These are phyloP conservation scores for Prosapia bicincta DNA, from an alignment of 2,888 invertebrate species.

Conservation along the genomic window DNA sequence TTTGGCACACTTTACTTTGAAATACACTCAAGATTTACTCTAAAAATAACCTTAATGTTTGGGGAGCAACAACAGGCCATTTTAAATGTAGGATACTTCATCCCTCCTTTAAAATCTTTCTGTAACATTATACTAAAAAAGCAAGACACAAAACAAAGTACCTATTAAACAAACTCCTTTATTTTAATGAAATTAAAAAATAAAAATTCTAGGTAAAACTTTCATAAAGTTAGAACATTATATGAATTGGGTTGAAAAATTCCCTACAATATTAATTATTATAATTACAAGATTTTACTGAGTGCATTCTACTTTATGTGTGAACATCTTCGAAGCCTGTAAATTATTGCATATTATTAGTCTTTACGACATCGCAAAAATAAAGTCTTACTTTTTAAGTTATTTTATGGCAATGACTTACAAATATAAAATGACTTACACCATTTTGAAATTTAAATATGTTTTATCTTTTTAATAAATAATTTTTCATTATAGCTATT, in stretches of 20 bases:
- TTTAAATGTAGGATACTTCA: too few species aligned
- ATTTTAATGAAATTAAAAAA: too few species aligned
- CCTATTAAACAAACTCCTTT: too few species aligned
- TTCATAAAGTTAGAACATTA: too few species aligned
- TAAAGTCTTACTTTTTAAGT: neutral
- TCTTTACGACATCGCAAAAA: neutral
- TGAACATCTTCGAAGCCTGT: neutral
- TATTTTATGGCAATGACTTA: neutral
- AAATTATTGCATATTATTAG: neutral
- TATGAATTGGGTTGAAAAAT: too few species aligned
- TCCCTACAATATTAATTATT: neutral
- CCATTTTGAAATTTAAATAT: neutral
- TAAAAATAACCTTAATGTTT: neutral
- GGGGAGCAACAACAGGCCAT: neutral
- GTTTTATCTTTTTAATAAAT: neutral
- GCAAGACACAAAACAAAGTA: too few species aligned
- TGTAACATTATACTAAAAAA: too few species aligned
- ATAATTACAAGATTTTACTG: neutral
- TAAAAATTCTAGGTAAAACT: too few species aligned
- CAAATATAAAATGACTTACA: neutral
- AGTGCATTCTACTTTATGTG: neutral
- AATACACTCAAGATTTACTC: neutral
- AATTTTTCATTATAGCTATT: neutral
- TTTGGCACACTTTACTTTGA: slow-evolving; percentile 14
- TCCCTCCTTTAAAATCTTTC: too few species aligned